A percentile compares a stretch with the other conserved stretches of the same genome.
phyloP scores from a whole-genome alignment of 1,140 invertebrate species.

The Branchinecta lindahli region DNA sequence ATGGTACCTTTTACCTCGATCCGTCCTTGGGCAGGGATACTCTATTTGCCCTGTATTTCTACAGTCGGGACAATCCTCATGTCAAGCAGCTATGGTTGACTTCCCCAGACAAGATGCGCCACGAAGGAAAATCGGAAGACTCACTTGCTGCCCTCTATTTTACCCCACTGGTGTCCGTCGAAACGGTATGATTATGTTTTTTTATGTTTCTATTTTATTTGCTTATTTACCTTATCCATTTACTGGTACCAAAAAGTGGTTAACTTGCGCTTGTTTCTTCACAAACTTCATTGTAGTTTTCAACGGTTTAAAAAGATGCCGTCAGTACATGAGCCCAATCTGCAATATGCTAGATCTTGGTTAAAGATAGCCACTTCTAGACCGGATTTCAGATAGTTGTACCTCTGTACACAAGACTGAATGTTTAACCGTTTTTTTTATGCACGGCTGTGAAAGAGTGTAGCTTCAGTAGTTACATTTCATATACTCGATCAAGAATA shows the following conservation, averaged over 20 bases:
- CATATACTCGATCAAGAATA: too few species aligned
- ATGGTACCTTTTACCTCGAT: slow-evolving; percentile 24
- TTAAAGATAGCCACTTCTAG: too few species aligned
- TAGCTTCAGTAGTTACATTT: too few species aligned
- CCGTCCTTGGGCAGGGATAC: slow-evolving; percentile 24
- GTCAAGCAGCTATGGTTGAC: slow-evolving; percentile 22
- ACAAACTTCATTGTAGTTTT: not conserved
- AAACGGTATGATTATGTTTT: slow-evolving; percentile 16
- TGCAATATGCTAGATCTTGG: too few species aligned
- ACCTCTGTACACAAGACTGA: too few species aligned
- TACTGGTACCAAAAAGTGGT: too few species aligned
- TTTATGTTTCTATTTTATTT: not conserved
- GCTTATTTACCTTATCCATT: too few species aligned
- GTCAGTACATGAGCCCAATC: too few species aligned
- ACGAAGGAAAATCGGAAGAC: slow-evolving; percentile 20
- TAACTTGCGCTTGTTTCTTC: not conserved
- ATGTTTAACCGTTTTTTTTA: too few species aligned
- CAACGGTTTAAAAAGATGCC: too few species aligned
- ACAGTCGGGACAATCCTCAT: slow-evolving; percentile 25
- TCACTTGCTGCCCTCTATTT: slow-evolving; percentile 20
- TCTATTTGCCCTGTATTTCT: slow-evolving; percentile 25
- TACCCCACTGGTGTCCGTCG: slow-evolving; percentile 19
- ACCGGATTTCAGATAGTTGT: too few species aligned
- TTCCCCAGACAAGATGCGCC: slow-evolving; percentile 16
- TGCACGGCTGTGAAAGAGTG: too few species aligned